Base-by-base conservation (phyloP, 2,888 invertebrate genomes). In the Scaptomyza cyrtandrae region DNA sequence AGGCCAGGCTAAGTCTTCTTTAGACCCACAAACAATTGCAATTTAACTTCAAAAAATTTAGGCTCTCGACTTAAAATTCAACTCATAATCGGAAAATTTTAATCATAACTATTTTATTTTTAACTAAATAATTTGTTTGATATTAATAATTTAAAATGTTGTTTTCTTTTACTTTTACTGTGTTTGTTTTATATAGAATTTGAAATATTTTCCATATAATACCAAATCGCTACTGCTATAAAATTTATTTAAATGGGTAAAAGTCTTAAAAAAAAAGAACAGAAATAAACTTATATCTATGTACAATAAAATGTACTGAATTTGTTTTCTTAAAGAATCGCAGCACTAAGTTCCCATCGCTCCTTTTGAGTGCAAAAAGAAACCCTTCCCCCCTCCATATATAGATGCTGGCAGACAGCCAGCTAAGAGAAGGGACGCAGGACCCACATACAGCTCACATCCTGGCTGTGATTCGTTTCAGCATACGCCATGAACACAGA, bases 391-490 rank as follows among this genome's bases (percentile, higher is more conserved):
- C 37, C 14, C 43, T 39, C 35, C 11, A 16, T 52, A 54, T 43
- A 62, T 59, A 71, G 61, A 49, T 58, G 63, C 43, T 49, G 71
- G 48, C 53, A 41, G 44, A 31, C 27, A 24, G 29, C 3, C 54
- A 49, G 60, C 27, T 58, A 54, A 33, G n/a, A 29, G 6, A 6
- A 24, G 41, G 41, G 39, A 55, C 10, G 41, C 54, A 49, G 56
- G 61, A 60, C 62, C 73, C 64, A 79, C 59, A 78, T 62, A 19
- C 16, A 71, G 59, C 71, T 57, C 43, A 64, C 49, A 71, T 75
- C 68, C 77, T 80, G 72, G 31, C 55, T 56, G 41, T 57, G 70
- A 85, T 82, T 82, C 71, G 78, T 49, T 71, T 57, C 66, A 68
- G 48, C 56, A 46, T 27, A 37, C 24, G 50, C 35, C 6, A 11